Evolutionary conservation across 2,113 vertebrate genomes (phyloP).

Genomic region (Pomatostomus ruficeps): DNA sequence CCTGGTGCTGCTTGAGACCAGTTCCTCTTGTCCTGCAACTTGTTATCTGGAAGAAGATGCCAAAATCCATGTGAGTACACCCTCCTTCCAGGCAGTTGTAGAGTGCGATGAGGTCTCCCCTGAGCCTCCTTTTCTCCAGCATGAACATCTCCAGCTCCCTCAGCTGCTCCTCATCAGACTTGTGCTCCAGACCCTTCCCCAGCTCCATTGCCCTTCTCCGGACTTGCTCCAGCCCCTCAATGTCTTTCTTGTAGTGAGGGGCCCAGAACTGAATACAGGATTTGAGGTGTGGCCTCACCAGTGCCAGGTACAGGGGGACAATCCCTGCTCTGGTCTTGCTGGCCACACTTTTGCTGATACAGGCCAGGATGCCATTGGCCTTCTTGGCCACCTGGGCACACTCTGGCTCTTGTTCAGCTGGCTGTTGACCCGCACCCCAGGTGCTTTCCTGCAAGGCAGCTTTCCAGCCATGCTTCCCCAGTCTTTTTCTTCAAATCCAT

Average conservation of each 20-base stretch:
- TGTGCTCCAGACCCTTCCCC: not conserved
- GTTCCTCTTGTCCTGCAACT: not conserved
- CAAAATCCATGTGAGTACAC: not conserved
- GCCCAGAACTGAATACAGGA: not conserved
- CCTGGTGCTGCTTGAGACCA: not conserved
- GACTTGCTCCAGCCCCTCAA: rapidly evolving
- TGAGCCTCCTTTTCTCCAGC: not conserved
- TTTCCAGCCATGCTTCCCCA: not conserved
- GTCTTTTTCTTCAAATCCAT: not conserved
- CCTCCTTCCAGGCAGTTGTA: not conserved
- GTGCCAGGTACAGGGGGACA: not conserved
- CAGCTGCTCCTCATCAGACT: not conserved
- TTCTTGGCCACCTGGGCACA: not conserved
- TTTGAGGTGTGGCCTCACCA: not conserved
- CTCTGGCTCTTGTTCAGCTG: not conserved
- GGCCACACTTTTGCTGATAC: not conserved
- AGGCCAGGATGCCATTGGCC: not conserved
- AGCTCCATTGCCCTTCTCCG: not conserved
- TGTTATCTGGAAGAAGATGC: not conserved
- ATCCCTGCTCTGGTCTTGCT: not conserved
- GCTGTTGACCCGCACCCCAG: not conserved
- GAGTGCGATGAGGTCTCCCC: not conserved
- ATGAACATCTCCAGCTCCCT: not conserved
- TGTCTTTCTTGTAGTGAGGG: not conserved
- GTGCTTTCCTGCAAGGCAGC: not conserved